A percentile compares a stretch with the other conserved stretches of the same genome.
Conservation (phyloP, 2,113 vertebrate species). For the Pleuronectes platessa region DNA sequence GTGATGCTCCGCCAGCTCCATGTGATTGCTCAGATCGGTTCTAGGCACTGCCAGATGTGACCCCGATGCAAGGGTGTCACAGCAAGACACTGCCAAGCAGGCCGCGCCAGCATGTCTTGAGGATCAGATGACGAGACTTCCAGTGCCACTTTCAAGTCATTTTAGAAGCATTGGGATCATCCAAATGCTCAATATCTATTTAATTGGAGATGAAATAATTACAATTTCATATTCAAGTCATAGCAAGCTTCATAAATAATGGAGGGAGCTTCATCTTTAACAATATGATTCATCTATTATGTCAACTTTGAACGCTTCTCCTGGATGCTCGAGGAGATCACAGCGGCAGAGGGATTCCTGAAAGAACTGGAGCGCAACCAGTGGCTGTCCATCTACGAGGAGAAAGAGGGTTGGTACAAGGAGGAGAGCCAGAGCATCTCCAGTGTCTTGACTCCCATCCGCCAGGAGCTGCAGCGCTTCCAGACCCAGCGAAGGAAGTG, state of each 20-base stretch:
- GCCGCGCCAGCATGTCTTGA: not conserved
- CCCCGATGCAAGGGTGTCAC: slow-evolving; percentile 56
- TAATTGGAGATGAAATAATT: slow-evolving; percentile 3
- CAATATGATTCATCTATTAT: slow-evolving; percentile 73
- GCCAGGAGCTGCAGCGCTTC: slow-evolving; percentile 89
- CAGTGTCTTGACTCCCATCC: slow-evolving; percentile 88
- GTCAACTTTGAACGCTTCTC: slow-evolving; percentile 98
- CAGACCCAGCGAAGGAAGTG: slow-evolving; percentile 90
- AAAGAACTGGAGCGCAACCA: slow-evolving; percentile 90
- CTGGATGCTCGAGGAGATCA: slow-evolving; percentile 93
- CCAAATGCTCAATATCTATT: not conserved
- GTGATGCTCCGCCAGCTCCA: slow-evolving; percentile 71
- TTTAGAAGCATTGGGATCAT: not conserved
- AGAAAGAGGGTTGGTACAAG: slow-evolving; percentile 96
- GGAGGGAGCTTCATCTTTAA: slow-evolving; percentile 5
- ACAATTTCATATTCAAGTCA: slow-evolving; percentile 22
- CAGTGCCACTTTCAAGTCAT: not conserved
- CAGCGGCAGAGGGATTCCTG: slow-evolving; percentile 89
- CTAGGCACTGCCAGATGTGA: slow-evolving; percentile 70
- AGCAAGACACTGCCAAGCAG: slow-evolving; percentile 42
- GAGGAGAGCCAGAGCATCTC: slow-evolving; percentile 94
- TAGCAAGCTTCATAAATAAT: slow-evolving; percentile 17
- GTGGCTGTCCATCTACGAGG: slow-evolving; percentile 92
- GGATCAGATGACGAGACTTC: not conserved
- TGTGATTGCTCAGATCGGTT: slow-evolving; percentile 68